Conservation (phyloP, 2,797 vertebrate genomes). For the Brachyalestes nurse region DNA sequence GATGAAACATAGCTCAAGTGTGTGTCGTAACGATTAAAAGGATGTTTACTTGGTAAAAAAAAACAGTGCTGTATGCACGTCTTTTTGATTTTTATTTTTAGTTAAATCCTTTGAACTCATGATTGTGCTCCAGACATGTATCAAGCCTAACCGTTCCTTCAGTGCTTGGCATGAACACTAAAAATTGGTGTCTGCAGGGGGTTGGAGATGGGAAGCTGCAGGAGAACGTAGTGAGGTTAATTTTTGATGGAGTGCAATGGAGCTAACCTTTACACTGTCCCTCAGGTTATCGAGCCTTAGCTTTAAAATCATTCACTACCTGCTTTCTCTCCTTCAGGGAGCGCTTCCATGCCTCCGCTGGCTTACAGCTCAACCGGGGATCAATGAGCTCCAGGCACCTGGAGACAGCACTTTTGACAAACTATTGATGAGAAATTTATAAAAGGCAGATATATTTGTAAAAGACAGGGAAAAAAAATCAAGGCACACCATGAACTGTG, state of each 20-base stretch:
- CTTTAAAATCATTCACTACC: constrained; percentile 64
- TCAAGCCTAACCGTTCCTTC: constrained; percentile 45
- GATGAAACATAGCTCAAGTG: constrained; percentile 20
- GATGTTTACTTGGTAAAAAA: constrained; percentile 15
- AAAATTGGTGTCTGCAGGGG: constrained; percentile 58
- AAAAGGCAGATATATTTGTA: background rate
- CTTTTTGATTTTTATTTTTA: background rate
- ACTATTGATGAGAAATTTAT: background rate
- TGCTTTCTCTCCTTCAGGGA: constrained; percentile 54
- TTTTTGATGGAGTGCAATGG: constrained; percentile 72
- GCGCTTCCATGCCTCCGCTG: constrained; percentile 45
- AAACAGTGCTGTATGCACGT: background rate
- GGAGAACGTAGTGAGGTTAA: constrained; percentile 65
- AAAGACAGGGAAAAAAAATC: background rate
- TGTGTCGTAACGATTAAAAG: background rate
- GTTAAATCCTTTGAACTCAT: background rate
- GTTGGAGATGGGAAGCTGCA: constrained; percentile 54
- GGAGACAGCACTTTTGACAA: constrained; percentile 17
- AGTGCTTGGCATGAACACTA: constrained; percentile 49
- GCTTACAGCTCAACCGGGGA: constrained; percentile 40
- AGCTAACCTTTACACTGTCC: constrained; percentile 74
- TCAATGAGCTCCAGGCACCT: constrained; percentile 34
- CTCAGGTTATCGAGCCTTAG: constrained; percentile 65
- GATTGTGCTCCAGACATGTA: background rate
- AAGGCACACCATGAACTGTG: background rate